Conservation (phyloP, 2,797 vertebrate genomes). For the Scolopax bukidnonensis region DNA sequence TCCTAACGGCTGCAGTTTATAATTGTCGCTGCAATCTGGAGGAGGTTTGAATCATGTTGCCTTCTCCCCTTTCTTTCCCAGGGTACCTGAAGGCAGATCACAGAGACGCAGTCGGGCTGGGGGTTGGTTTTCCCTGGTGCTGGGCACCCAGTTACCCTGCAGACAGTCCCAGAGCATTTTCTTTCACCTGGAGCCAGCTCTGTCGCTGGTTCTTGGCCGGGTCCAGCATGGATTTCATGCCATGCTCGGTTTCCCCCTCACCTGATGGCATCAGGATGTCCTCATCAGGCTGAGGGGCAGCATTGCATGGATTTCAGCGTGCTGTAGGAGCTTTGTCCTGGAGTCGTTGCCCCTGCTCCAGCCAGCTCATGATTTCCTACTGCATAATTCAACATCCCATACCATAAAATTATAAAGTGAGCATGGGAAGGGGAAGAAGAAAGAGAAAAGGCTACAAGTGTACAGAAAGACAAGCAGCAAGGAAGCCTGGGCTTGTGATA, state of each 20-base stretch:
- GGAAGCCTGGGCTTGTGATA: neutral
- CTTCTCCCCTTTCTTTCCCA: neutral
- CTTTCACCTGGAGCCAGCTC: neutral
- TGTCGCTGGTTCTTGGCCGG: accelerated
- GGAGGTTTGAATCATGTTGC: too few species aligned
- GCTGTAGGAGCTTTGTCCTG: neutral
- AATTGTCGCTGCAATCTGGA: neutral
- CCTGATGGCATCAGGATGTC: neutral
- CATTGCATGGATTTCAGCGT: neutral
- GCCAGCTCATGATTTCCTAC: neutral
- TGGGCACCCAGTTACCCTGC: accelerated
- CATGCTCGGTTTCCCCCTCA: neutral
- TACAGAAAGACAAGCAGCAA: neutral
- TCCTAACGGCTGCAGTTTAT: neutral
- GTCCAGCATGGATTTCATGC: neutral
- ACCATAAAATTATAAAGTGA: neutral
- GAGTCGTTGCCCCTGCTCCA: accelerated
- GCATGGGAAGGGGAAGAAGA: neutral
- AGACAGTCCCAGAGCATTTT: neutral
- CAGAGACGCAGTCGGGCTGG: neutral
- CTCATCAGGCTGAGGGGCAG: accelerated
- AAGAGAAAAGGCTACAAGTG: neutral
- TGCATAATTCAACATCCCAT: neutral
- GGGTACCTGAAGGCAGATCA: neutral
- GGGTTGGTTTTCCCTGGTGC: neutral